Conservation (phyloP, 2,113 vertebrate genomes). For the Ptilonorhynchus violaceus region DNA sequence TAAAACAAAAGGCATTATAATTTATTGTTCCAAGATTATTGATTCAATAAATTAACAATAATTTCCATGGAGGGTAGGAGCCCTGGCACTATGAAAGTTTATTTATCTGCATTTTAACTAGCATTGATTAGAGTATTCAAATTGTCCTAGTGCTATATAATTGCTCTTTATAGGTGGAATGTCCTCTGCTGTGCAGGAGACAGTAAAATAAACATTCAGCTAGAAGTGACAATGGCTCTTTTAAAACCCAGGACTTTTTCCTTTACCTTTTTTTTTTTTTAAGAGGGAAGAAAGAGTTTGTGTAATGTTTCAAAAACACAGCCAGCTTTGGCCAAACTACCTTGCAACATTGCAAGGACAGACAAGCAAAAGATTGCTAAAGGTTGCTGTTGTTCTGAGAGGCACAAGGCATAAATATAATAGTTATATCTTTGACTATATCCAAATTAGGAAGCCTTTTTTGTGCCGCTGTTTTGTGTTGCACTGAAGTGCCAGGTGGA, state of each 20-base stretch:
- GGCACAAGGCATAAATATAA: not conserved
- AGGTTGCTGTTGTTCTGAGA: not conserved
- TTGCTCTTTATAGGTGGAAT: slow-evolving; percentile 71
- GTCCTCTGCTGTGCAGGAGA: slow-evolving; percentile 47
- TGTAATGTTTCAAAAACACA: slow-evolving; percentile 16
- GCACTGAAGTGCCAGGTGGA: not conserved
- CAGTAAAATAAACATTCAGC: slow-evolving; percentile 69
- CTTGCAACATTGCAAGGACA: slow-evolving; percentile 15
- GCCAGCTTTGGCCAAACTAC: not conserved
- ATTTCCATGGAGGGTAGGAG: slow-evolving; percentile 67
- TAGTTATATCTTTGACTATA: not conserved
- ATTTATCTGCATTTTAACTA: slow-evolving; percentile 68
- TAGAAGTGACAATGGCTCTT: slow-evolving; percentile 58
- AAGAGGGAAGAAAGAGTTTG: slow-evolving; percentile 34
- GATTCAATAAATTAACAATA: slow-evolving; percentile 75
- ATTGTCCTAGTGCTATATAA: slow-evolving; percentile 55
- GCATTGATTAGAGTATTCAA: slow-evolving; percentile 73
- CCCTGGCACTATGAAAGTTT: slow-evolving; percentile 58
- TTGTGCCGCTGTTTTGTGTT: not conserved
- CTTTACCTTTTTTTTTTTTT: not conserved
- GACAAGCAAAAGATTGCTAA: not conserved
- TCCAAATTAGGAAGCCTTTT: not conserved
- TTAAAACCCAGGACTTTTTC: slow-evolving; percentile 51
- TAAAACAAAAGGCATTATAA: slow-evolving; percentile 73
- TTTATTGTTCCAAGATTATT: slow-evolving; percentile 75